Percentiles rank a stretch among this genome's conserved stretches.
phyloP scores from a whole-genome alignment of 2,888 invertebrate genomes.

The Acanthopleura granulata region DNA sequence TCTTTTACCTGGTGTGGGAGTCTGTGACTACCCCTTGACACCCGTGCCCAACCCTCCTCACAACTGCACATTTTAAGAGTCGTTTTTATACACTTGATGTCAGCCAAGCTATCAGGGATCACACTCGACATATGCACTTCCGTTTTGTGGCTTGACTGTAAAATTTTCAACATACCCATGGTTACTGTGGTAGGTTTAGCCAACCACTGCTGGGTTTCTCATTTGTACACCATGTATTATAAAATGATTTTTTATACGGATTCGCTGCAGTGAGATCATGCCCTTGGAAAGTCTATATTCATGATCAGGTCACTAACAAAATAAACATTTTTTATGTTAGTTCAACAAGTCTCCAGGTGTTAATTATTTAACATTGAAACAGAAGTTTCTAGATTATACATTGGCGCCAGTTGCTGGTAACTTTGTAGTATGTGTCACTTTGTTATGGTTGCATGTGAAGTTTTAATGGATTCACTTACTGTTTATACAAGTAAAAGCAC shows the following conservation, averaged over 20 bases:
- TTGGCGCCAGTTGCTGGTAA: too few species aligned
- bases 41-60: too few species aligned
- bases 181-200: too few species aligned
- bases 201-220: neutral
- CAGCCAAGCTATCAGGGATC: neutral
- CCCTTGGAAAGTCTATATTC: neutral
- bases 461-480: too few species aligned
- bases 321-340: conserved; percentile 6
- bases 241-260: conserved; percentile 6
- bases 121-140: conserved; percentile 3
- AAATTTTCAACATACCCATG: too few species aligned
- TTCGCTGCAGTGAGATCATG: neutral
- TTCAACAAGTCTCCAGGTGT: neutral
- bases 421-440: too few species aligned
- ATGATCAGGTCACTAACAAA: conserved; percentile 2
- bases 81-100: neutral
- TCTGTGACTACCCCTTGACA: too few species aligned
- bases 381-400: too few species aligned
- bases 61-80: neutral
- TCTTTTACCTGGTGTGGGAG: too few species aligned
- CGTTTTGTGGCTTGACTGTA: neutral
- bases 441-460: too few species aligned
- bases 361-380: too few species aligned
- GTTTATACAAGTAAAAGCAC: too few species aligned
- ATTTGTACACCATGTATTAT: conserved; percentile 4